These are phyloP conservation scores for Rhea pennata DNA, from an alignment of 2,113 vertebrate genomes.

Conservation along the genomic window DNA sequence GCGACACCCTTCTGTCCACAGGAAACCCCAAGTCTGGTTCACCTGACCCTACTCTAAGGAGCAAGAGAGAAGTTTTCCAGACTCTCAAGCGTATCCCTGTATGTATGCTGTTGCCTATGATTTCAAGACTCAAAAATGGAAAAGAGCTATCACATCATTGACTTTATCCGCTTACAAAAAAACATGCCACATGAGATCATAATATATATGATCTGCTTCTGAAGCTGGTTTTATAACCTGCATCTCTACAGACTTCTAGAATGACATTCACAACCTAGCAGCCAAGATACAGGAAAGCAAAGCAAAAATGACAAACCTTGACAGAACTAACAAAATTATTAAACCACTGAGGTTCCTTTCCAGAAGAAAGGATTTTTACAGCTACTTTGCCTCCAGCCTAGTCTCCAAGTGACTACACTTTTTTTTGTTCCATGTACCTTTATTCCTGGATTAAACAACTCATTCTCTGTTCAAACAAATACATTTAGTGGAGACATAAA, in stretches of 20 bases:
- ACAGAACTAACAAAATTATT: background rate
- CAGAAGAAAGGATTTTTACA: background rate
- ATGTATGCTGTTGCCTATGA: fast-evolving
- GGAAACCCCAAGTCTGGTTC: background rate
- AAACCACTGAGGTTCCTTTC: background rate
- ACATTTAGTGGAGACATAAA: background rate
- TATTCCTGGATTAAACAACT: conserved; percentile 3
- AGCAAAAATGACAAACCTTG: background rate
- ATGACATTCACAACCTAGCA: background rate
- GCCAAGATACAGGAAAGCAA: background rate
- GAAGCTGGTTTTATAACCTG: background rate
- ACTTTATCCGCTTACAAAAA: background rate
- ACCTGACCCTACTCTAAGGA: background rate
- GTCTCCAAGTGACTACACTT: background rate
- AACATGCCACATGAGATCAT: background rate
- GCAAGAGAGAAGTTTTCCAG: background rate
- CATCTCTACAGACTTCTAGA: background rate
- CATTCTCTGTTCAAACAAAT: background rate
- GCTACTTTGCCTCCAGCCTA: background rate
- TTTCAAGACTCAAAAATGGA: background rate
- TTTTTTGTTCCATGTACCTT: background rate
- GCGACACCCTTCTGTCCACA: background rate
- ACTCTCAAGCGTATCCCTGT: background rate
- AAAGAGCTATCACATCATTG: background rate
- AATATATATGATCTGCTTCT: background rate